These are phyloP conservation scores for Alosa sapidissima DNA, from an alignment of 2,797 vertebrate species.

Conservation along the genomic window DNA sequence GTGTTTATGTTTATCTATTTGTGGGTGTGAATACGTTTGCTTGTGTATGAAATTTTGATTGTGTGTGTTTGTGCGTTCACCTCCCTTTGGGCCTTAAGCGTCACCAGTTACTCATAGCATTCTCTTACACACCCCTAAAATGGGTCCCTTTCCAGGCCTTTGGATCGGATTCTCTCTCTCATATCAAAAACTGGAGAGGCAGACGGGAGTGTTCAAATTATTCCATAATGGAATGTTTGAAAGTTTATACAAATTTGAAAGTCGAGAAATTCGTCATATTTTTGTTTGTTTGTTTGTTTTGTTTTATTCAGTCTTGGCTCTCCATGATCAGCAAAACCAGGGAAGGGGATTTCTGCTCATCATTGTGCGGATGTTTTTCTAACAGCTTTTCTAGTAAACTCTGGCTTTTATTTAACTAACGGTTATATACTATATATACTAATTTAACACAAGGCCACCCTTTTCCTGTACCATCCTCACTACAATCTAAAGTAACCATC, in stretches of 20 bases:
- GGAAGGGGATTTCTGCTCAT: not conserved
- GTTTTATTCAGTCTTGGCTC: too few relatives aligned
- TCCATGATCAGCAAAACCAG: not conserved
- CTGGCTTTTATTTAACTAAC: not conserved
- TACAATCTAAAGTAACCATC: not conserved
- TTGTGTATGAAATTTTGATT: too few relatives aligned
- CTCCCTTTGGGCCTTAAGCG: not conserved
- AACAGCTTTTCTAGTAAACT: not conserved
- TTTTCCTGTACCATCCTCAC: not conserved
- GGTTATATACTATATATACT: too few relatives aligned
- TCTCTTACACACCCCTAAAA: slow-evolving; percentile 4
- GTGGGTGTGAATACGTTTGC: too few relatives aligned
- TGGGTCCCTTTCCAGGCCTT: not conserved
- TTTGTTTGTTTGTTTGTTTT: not conserved
- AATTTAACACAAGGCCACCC: not conserved
- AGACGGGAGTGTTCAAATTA: not conserved
- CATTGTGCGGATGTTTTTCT: not conserved
- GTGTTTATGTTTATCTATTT: too few relatives aligned
- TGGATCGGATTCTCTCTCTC: not conserved
- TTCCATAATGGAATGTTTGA: slow-evolving; percentile 27
- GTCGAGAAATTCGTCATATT: not conserved
- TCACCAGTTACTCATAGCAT: not conserved
- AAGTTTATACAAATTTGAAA: not conserved
- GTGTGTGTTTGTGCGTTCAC: not conserved
- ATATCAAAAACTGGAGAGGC: not conserved